Base-by-base conservation (phyloP, 92 coral and sea anemone species). In the Epizoanthus stellaris region DNA sequence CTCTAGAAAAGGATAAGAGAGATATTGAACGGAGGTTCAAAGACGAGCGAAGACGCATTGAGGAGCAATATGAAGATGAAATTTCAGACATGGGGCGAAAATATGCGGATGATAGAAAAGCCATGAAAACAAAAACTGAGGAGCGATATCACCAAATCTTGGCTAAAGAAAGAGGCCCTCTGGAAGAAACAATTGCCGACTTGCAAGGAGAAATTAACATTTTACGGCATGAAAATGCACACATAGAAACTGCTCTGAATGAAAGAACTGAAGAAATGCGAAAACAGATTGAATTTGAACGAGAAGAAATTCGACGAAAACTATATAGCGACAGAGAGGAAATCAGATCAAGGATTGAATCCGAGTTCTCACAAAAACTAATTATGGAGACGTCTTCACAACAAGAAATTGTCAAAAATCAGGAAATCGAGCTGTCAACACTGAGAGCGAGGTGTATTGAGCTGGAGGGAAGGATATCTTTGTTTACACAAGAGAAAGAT, bases 51-150 rank as follows among this genome's bases (percentile, higher is more conserved):
- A 61, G 93, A 12, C 91, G 81, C 47, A 86, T 88, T 3, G 99
- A 97, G 38, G 94, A 89, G 84, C 92, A 88, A 40, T 95, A 95
- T 39, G 99, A 97, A 23, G 94, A 88, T 23, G 98, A 97, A 60
- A 97, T 97, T 45, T 70, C 94, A 17, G 95, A 95, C 77, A 83
- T 95, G 77, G 97, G 95, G 70, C 88, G 83, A 58, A 90, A 84
- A 75, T 89, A 87, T 62, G 93, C 96, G 3, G 90, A 87, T 43
- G 99, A 97, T 62, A 94, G 91, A 82, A 87, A 93, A 40, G 73
- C 80, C 2, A 16, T 97, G 23, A 90, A 95, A 75, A 59, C 77
- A 58, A 95, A 91, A 83, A 81, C 90, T 34, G 99, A 97, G 60
- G 97, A 92, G 76, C 90, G 92, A 58, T 89, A 89, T 66, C 95